Base-by-base conservation (phyloP, 2,888 invertebrate species). In the Pristionchus fissidentatus region DNA sequence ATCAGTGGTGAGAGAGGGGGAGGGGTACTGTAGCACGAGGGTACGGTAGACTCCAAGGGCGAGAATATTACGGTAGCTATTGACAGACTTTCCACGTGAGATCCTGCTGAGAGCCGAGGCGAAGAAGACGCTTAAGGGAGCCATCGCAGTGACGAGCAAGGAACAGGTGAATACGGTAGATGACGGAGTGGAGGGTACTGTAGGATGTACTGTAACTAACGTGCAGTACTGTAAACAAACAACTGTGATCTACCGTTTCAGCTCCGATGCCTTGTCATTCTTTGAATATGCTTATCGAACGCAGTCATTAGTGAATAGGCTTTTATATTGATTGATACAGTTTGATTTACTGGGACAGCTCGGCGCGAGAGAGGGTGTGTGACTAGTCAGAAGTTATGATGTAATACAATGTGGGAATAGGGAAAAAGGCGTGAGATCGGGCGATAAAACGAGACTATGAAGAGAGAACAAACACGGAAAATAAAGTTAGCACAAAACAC, bases 21-120 rank as follows among this genome's bases (percentile, higher is more conserved):
- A 32, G 49, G 49, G n/a, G 26, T 77, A 52, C 32, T 0, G 49
- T 29, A 49, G n/a, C n/a, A n/a, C n/a, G 19, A 10, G 62, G 35
- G 19, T 5, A 29, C 15, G 49, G 49, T 10, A 26, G 46, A 52
- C 32, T 0, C 29, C 46, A 49, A 7, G 38, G 32, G 1, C n/a
- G 10, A 41, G n/a, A 41, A n/a, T 38, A 41, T 43, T 22, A 41
- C 43, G 35, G 29, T 13, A 60, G 8, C 4, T 43, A 1, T 0
- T 35, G 88, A 86, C 60, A 90, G 90, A 85, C 15, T 87, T 85
- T 77, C 87, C 90, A 8, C 86, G 87, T 77, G 85, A 88, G 29
- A 84, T 91, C 70, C 88, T 91, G 1, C 87, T 90, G 35, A 86
- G 91, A 43, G 87, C 90, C 0, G 91, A 91, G 73, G 86, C 90